Evolutionary conservation across 1,140 invertebrate species (phyloP).

Genomic region (Aporrectodea caliginosa): DNA sequence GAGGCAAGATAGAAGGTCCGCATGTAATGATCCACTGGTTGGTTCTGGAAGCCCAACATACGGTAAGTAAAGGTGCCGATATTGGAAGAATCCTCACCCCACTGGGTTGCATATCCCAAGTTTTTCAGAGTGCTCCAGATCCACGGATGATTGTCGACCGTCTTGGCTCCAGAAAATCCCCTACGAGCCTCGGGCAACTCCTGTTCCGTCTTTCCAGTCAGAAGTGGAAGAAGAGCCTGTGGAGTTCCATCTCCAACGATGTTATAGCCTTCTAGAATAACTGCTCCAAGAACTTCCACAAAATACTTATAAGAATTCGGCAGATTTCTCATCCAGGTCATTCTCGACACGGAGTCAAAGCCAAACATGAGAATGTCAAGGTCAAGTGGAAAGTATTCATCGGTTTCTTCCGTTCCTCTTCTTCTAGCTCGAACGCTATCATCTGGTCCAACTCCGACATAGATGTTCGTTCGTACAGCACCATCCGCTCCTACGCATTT

Average conservation of each 20-base stretch:
- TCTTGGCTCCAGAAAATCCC: conserved; percentile 65
- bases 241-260: conserved; percentile 93
- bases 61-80: conserved; percentile 87
- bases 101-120: conserved; percentile 64
- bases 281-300: conserved; percentile 64
- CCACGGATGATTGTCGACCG: conserved; percentile 70
- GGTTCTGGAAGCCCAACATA: conserved; percentile 76
- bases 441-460: conserved; percentile 16
- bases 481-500: conserved; percentile 13
- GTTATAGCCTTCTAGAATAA: conserved; percentile 77
- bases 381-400: conserved; percentile 48
- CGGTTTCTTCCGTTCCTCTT: background rate
- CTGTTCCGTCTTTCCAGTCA: conserved; percentile 79
- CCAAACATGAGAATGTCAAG: conserved; percentile 83
- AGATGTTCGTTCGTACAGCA: background rate
- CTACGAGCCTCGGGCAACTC: conserved; percentile 82
- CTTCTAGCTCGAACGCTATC: background rate
- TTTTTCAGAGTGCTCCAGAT: conserved; percentile 53
- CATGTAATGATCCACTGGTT: conserved; percentile 88
- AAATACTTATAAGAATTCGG: conserved; percentile 77
- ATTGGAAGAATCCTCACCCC: conserved; percentile 78
- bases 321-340: conserved; percentile 79
- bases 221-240: conserved; percentile 82
- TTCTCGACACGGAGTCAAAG: conserved; percentile 83
- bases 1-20: conserved; percentile 70